phyloP scores from a whole-genome alignment of 1,140 invertebrate species.

The Ceratosolen fusciceps region DNA sequence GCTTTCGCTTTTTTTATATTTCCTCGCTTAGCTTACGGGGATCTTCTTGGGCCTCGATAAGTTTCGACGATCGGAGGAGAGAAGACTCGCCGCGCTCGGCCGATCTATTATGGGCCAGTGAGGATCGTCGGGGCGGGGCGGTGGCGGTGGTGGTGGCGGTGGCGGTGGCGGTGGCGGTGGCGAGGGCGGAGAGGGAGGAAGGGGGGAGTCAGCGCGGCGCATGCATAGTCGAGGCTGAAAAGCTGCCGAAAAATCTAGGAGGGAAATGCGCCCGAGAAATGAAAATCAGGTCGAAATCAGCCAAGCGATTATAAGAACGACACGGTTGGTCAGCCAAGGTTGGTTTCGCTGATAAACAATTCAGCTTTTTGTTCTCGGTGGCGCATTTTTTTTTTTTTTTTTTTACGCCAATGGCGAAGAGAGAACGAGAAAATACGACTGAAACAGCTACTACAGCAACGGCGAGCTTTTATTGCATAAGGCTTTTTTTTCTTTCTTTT shows the following conservation, averaged over 20 bases:
- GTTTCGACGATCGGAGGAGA: background rate
- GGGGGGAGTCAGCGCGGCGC: no score
- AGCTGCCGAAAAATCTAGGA: conserved; percentile 8
- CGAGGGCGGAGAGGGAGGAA: no score
- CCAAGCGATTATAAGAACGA: conserved; percentile 28
- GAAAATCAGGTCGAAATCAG: conserved; percentile 33
- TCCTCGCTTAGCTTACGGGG: background rate
- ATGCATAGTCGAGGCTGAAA: no score
- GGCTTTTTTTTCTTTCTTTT: background rate
- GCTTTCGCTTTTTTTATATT: background rate
- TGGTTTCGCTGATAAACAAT: conserved; percentile 35
- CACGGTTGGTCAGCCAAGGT: conserved; percentile 26
- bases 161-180: no score
- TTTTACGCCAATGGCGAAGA: conserved; percentile 3
- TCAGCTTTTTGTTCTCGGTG: conserved; percentile 25
- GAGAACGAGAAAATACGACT: conserved; percentile 11
- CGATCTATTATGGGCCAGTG: no score
- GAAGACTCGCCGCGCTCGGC: background rate
- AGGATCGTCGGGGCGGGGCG: no score
- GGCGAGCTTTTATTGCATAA: background rate
- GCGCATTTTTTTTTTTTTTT: no score
- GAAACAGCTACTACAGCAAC: background rate
- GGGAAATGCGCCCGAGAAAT: background rate
- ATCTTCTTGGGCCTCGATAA: background rate
- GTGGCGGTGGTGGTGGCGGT: no score